Base-by-base conservation (phyloP, 2,888 invertebrate species). In the Cyaniris semiargus region DNA sequence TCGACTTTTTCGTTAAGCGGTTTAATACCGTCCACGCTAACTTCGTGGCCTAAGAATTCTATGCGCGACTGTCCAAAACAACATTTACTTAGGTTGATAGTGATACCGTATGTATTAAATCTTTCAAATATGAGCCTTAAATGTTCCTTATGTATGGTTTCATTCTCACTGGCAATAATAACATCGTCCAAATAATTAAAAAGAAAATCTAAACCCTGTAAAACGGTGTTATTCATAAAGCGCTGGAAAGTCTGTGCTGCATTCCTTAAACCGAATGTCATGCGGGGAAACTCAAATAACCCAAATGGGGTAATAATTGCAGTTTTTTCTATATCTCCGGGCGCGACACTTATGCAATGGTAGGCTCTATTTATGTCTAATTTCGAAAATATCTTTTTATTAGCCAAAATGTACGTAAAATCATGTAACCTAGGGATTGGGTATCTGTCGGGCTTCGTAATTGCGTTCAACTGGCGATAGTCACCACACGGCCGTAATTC, bases 11-110 rank as follows among this genome's bases (percentile, higher is more conserved):
- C 70, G 10, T 44, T 44, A 10, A 44, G 44, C 10, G 44, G 44
- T 10, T 44, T 44, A 0, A 44, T 44, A 44, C 70, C 70, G 1
- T 70, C 70, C 3, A 27, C n/a, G 15, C n/a, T 70, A n/a, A 70
- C 76, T 70, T 70, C 70, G 27, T 76, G 70, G 1, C 76, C 70
- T 70, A 76, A 48, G 44, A 53, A 76, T 70, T 76, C 70, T 44
- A 76, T 48, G 48, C 48, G 18, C 48, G 38, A n/a, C 53, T 70
- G 34, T 44, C 44, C 76, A 53, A 70, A 76, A 3, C 48, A 21
- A 31, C 76, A 76, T 70, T 76, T 76, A 27, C n/a, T 27, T 18
- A 76, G 15, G 31, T 76, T 76, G 3, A 76, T 76, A 18, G 76
- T 70, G 23, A 66, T 8, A 38, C 66, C 70, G 23, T 48, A 76